These are phyloP conservation scores for Thamnophis sirtalis DNA, from an alignment of 2,113 vertebrate species.

Conservation along the genomic window DNA sequence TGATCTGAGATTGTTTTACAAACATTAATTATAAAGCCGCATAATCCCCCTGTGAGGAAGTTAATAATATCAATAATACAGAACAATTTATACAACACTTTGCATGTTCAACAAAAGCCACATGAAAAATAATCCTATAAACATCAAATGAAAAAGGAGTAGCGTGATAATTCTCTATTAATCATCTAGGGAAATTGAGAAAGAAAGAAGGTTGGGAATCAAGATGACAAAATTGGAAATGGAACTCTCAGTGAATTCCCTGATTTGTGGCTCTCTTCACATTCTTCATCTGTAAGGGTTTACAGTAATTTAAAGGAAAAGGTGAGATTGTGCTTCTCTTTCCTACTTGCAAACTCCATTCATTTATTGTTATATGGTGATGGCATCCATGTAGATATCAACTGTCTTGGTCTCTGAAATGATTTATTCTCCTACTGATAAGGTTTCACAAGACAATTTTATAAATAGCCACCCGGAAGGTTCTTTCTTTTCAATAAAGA, in stretches of 20 bases:
- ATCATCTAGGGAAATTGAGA: background rate
- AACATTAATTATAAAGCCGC: slow-evolving; percentile 53
- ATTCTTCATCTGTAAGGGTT: background rate
- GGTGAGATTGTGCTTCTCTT: background rate
- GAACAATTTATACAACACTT: slow-evolving; percentile 34
- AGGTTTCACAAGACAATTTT: background rate
- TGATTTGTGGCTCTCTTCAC: background rate
- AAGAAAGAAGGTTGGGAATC: background rate
- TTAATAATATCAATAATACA: slow-evolving; percentile 52
- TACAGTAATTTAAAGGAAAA: background rate
- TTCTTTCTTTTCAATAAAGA: background rate
- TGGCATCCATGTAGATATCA: background rate
- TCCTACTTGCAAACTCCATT: background rate
- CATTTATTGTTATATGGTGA: background rate
- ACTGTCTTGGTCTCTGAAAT: background rate
- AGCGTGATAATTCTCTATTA: slow-evolving; percentile 18
- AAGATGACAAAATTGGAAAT: background rate
- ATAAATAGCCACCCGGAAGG: background rate
- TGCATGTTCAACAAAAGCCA: slow-evolving; percentile 49
- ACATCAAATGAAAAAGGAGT: background rate
- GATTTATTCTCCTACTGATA: background rate
- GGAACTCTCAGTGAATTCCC: background rate
- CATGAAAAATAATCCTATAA: slow-evolving; percentile 36
- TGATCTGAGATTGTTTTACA: slow-evolving; percentile 51
- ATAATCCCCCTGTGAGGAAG: slow-evolving; percentile 44